Evolutionary conservation across 2,888 invertebrate genomes (phyloP).

Genomic region (Glyphotaelius pellucidus): DNA sequence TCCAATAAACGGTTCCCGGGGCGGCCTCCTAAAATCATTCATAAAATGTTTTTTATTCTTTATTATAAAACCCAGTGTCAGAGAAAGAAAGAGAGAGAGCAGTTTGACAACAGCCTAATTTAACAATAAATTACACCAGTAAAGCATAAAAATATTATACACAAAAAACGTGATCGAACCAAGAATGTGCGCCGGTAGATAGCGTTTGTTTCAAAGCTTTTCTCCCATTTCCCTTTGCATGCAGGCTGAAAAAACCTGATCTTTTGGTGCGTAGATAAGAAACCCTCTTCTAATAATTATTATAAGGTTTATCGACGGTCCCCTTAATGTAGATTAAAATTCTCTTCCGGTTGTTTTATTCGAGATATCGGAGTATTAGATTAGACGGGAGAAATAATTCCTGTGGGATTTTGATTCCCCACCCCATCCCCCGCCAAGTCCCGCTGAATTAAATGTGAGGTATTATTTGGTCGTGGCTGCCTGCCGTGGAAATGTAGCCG

Average conservation of each 20-base stretch:
- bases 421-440: not conserved
- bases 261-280: too few relatives aligned
- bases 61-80: too few relatives aligned
- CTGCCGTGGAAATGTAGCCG: not conserved
- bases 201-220: not conserved
- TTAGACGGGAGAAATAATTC: constrained; percentile 13
- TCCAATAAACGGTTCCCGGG: too few relatives aligned
- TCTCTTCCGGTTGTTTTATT: constrained; percentile 37
- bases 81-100: too few relatives aligned
- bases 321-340: constrained; percentile 31
- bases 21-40: too few relatives aligned
- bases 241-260: not conserved
- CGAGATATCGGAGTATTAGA: constrained; percentile 30
- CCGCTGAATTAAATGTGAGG: constrained; percentile 36
- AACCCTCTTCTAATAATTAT: not conserved
- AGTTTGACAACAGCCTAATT: too few relatives aligned
- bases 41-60: too few relatives aligned
- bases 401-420: not conserved
- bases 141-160: too few relatives aligned
- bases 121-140: too few relatives aligned
- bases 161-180: not conserved
- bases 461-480: constrained; percentile 36
- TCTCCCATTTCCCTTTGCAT: not conserved
- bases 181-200: not conserved
- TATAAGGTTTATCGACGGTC: not conserved